phyloP scores from a whole-genome alignment of 2,888 invertebrate species.

The Callosobruchus maculatus region DNA sequence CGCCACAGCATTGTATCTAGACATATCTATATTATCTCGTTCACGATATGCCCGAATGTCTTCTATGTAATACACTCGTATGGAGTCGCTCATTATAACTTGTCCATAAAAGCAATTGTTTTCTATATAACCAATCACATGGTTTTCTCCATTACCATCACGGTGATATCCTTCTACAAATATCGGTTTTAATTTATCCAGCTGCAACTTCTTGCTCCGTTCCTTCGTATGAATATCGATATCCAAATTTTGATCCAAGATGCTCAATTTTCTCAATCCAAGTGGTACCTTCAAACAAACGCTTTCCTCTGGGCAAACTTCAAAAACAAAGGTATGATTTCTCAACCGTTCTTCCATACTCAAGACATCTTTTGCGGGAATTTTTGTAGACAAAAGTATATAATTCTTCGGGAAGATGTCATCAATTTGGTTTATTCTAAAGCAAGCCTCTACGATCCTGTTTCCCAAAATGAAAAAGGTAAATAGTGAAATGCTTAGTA shows the following conservation, averaged over 20 bases:
- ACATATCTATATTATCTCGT: background rate
- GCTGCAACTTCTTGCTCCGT: background rate
- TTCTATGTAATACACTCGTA: conserved; percentile 32
- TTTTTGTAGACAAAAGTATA: background rate
- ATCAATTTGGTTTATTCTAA: background rate
- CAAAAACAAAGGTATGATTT: background rate
- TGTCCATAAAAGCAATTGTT: conserved; percentile 31
- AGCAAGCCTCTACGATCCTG: background rate
- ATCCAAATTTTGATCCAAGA: background rate
- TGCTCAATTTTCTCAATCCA: background rate
- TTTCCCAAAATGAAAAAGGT: background rate
- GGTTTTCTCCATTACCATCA: conserved; percentile 10
- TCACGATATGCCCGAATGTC: conserved; percentile 16
- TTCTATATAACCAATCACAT: conserved; percentile 30
- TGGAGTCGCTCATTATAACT: conserved; percentile 19
- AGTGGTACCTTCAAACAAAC: background rate
- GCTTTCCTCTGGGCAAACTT: background rate
- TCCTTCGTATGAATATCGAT: background rate
- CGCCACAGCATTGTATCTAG: background rate
- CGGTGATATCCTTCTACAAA: background rate
- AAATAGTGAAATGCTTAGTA: background rate
- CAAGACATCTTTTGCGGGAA: background rate
- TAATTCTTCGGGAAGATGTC: background rate
- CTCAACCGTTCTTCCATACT: background rate
- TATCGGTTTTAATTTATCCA: background rate